These are phyloP conservation scores for Acromyrmex charruanus DNA, from an alignment of 1,140 invertebrate genomes.

Conservation along the genomic window DNA sequence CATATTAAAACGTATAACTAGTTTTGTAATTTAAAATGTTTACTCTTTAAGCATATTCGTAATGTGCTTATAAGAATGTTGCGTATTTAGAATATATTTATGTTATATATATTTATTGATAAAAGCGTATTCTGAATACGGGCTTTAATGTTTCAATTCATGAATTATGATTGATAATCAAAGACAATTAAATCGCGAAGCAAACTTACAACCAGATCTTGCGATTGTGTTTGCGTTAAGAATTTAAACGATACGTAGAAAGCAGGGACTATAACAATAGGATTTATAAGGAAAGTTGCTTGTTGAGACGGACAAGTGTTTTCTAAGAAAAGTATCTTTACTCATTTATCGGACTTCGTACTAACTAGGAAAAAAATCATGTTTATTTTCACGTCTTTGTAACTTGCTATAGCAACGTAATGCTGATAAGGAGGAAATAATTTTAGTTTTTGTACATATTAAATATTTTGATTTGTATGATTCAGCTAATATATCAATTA, in stretches of 20 bases:
- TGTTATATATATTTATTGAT: too few relatives aligned
- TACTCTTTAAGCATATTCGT: too few relatives aligned
- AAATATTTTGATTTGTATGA: background rate
- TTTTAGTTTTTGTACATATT: background rate
- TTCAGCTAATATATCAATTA: background rate
- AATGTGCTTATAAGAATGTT: too few relatives aligned
- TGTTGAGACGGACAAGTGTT: background rate
- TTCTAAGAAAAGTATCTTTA: conserved; percentile 18
- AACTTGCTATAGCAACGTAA: background rate
- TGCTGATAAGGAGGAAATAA: background rate
- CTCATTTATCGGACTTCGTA: background rate
- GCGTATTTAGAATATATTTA: too few relatives aligned
- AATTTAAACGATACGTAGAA: conserved; percentile 7
- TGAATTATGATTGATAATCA: background rate
- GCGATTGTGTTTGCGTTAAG: background rate
- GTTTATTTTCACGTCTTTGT: background rate
- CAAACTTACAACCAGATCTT: background rate
- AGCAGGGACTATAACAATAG: background rate
- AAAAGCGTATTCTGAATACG: too few relatives aligned
- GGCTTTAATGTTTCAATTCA: background rate
- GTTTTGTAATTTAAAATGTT: conserved; percentile 67
- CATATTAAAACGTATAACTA: conserved; percentile 71
- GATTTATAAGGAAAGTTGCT: background rate
- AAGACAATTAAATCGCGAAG: background rate
- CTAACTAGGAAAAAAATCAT: background rate